Base-by-base conservation (phyloP, 2,888 invertebrate species). In the Drosophila peninsularis region DNA sequence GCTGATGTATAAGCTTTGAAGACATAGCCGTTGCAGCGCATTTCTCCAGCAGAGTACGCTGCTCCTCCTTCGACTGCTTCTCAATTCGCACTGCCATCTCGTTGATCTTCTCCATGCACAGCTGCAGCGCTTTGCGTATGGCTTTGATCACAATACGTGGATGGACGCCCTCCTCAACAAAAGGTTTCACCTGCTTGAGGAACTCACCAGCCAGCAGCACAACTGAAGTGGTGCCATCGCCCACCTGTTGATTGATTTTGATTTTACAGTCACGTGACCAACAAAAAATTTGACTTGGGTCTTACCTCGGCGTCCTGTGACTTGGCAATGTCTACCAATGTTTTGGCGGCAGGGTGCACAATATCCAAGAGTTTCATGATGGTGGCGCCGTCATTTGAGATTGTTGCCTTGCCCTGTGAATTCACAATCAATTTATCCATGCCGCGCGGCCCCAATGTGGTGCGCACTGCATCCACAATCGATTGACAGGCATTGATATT, bases 391-490 rank as follows among this genome's bases (percentile, higher is more conserved):
- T 99, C 99, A 91, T 99, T 99, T 2, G 99, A 99, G 82, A 99
- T 99, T 3, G 98, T 98, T 0, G 98, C 96, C 91, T 97, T 98
- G 64, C 98, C 98, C 78, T 94, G 94, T 71, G 94, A 94, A 90
- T 98, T 97, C 0, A 99, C 98, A 69, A 99, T 98, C 56, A 99
- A 94, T 92, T 99, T 99, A 93, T 99, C 99, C 98, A 99, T 98
- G 75, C 99, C 99, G 32, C 99, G 95, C 7, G 99, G 99, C 47
- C 99, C 99, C 44, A 99, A 94, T 0, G 99, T 99, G 1, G 99
- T 99, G 65, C 99, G 95, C 1, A 95, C 98, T 41, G 98, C 97
- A 94, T 99, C 99, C 1, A 98, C 98, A 36, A 99, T 96, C 10
- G 95, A 94, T 92, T 98, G 97, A 92, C 99, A 99, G 24, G 99